Conservation (phyloP, 2,797 vertebrate genomes). For the Trachurus trachurus region DNA sequence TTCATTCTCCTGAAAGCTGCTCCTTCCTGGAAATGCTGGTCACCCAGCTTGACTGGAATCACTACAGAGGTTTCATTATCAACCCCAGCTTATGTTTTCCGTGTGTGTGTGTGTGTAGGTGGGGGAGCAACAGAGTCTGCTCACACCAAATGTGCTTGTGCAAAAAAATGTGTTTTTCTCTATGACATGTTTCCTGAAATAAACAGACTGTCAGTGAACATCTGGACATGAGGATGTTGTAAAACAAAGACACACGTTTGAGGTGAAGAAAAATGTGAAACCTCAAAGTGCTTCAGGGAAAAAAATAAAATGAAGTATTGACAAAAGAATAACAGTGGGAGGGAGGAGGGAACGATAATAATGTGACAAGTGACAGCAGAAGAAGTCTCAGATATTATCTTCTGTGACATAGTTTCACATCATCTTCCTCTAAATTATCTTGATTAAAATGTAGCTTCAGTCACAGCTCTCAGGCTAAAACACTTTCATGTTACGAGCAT, state of each 20-base stretch:
- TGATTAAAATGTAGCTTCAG: constrained; percentile 19
- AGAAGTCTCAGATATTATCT: constrained; percentile 31
- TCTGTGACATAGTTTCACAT: constrained; percentile 16
- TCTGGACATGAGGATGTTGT: constrained; percentile 1
- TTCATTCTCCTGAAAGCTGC: constrained; percentile 16
- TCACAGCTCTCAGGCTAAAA: constrained; percentile 1
- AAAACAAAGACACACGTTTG: constrained; percentile 2
- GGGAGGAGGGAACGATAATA: constrained; percentile 4
- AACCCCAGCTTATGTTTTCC: neutral
- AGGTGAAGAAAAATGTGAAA: neutral
- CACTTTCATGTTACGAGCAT: neutral
- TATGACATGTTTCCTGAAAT: neutral
- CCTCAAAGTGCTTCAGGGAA: neutral
- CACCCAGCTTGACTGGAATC: constrained; percentile 30
- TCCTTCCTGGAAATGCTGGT: constrained; percentile 30
- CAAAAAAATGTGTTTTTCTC: neutral
- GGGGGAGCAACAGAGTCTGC: neutral
- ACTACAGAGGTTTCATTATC: constrained; percentile 11
- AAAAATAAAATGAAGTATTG: neutral
- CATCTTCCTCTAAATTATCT: constrained; percentile 19
- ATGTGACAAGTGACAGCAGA: constrained; percentile 43
- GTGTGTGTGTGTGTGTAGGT: constrained; percentile 5
- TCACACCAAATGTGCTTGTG: neutral
- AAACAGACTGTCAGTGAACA: neutral
- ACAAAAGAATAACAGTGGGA: neutral